phyloP scores from a whole-genome alignment of 2,888 invertebrate species.

The Galerucella nymphaeae region DNA sequence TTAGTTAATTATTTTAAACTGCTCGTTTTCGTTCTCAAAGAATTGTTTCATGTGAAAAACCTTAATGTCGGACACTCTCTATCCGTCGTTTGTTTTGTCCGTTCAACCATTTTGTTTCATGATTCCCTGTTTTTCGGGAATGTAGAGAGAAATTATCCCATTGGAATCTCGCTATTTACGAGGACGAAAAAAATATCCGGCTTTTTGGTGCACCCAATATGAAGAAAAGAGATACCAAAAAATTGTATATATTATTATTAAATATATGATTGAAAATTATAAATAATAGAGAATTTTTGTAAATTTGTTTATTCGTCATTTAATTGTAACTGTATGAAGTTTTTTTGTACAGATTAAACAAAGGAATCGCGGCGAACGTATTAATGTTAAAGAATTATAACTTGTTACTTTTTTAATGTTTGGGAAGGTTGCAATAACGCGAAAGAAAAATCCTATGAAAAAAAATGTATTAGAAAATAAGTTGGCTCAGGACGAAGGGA shows the following conservation, averaged over 20 bases:
- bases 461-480: slow-evolving; percentile 12
- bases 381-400: slow-evolving; percentile 30
- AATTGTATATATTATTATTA: slow-evolving; percentile 49
- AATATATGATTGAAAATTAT: slow-evolving; percentile 44
- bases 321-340: slow-evolving; percentile 37
- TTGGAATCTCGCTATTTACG: not conserved
- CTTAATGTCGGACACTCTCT: not conserved
- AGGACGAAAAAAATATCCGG: not conserved
- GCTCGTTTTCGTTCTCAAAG: not conserved
- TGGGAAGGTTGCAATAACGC: slow-evolving; percentile 45
- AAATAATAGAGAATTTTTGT: slow-evolving; percentile 48
- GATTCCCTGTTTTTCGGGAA: too few species aligned
- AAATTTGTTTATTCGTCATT: slow-evolving; percentile 47
- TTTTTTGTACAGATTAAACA: slow-evolving; percentile 34
- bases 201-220: slow-evolving; percentile 33
- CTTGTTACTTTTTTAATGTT: slow-evolving; percentile 40
- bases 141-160: too few species aligned
- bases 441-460: not conserved
- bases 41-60: not conserved
- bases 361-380: slow-evolving; percentile 27
- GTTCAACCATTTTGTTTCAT: too few species aligned
- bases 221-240: slow-evolving; percentile 53
- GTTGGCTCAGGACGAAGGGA: not conserved
- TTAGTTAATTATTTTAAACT: not conserved
- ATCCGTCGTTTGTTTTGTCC: too few species aligned